Conservation (phyloP, 2,113 vertebrate genomes). For the Tyto alba region DNA sequence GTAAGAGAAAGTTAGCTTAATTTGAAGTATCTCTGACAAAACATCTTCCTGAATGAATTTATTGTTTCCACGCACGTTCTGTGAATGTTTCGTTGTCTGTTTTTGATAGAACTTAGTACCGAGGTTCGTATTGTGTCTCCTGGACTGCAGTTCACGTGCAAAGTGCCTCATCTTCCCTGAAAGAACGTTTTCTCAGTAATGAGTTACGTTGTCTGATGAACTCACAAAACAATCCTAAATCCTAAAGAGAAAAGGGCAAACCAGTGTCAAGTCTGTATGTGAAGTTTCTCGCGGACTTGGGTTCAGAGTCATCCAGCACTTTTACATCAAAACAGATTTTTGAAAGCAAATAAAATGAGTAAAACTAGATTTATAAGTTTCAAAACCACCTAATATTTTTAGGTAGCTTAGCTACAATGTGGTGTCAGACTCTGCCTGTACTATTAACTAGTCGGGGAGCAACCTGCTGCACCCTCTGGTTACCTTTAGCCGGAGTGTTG, state of each 20-base stretch:
- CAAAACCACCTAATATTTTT: too few species aligned
- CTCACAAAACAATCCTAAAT: neutral
- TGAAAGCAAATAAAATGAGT: neutral
- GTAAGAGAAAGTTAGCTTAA: neutral
- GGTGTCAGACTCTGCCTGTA: neutral
- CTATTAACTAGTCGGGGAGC: neutral
- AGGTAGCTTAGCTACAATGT: neutral
- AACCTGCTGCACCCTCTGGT: accelerated
- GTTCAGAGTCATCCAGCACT: neutral
- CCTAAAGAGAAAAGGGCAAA: neutral
- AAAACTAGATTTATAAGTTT: accelerated
- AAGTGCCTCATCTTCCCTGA: neutral
- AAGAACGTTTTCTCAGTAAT: neutral
- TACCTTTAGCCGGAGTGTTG: neutral
- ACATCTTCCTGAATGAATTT: neutral
- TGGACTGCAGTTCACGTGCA: neutral
- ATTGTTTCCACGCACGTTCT: accelerated
- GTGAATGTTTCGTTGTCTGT: neutral
- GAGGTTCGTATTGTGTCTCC: neutral
- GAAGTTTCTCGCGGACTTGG: neutral
- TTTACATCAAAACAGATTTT: accelerated
- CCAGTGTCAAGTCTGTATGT: neutral
- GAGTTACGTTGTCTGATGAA: neutral
- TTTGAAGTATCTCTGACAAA: neutral
- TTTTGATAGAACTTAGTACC: neutral